Base-by-base conservation (phyloP, 2,888 invertebrate genomes). In the Matsumyia berberina region DNA sequence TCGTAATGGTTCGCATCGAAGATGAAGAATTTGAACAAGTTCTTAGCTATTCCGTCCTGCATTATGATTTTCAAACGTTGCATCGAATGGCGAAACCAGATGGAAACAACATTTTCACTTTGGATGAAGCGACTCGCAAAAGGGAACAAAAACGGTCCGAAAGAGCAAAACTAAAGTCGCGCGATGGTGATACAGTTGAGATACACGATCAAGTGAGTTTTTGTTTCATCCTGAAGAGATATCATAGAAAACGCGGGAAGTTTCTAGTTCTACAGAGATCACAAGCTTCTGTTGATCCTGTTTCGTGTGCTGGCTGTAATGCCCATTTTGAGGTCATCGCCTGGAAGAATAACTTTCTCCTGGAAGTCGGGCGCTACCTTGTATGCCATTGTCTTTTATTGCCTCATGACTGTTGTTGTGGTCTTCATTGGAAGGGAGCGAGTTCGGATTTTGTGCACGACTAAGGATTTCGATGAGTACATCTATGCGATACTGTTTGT, bases 401-500 rank as follows among this genome's bases (percentile, higher is more conserved):
- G 93, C 11, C 90, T 93, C 0, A 93, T 94, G 24, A 94, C 94
- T 0, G 88, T 92, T 0, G 89, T 95, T 0, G 95, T 95, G 0
- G 76, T 94, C 0, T 87, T 93, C 5, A 94, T 95, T 9, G 95
- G 95, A 0, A 93, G 93, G 86, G 94, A 95, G 88, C 91, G 95
- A 1, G 87, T 95, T 42, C 91, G 93, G 88, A 94, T 95, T 83
- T 90, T 95, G 35, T 92, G 93, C 12, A 94, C 94, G 29, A 94
- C 94, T 86, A 93, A 92, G 69, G 93, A 93, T 87, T 95, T 95
- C 87, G 95, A 95, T 88, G 95, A 95, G 87, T 95, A 95, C 88
- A 95, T 95, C 87, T 95, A 95, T 88, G 94, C 94, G 0, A 93
- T 95, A 69, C 92, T 95, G 15, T 95, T 95, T 88, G 92, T 95